These are phyloP conservation scores for Macroglossus sobrinus DNA, from an alignment of 2,113 vertebrate genomes.

Conservation along the genomic window DNA sequence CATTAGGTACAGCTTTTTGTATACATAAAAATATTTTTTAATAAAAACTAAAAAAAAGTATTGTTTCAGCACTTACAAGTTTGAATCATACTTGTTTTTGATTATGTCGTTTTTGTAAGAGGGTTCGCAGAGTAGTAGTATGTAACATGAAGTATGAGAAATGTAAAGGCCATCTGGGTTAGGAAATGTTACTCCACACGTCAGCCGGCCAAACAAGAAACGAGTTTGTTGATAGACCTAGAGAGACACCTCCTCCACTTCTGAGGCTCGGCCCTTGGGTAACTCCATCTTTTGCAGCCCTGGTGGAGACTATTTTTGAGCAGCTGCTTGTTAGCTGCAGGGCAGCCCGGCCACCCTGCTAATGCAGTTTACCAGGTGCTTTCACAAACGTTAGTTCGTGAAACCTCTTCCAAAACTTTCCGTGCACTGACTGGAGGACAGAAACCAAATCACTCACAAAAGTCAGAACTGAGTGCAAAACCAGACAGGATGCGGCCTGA, in stretches of 20 bases:
- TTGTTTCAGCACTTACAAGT: neutral
- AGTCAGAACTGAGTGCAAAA: neutral
- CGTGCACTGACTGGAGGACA: neutral
- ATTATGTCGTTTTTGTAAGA: neutral
- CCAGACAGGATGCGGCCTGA: neutral
- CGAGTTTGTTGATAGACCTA: neutral
- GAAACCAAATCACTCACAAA: neutral
- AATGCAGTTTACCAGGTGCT: neutral
- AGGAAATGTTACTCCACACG: neutral
- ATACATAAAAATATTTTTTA: neutral
- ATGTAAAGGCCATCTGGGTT: neutral
- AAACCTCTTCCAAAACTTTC: neutral
- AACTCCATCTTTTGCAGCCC: neutral
- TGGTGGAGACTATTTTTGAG: neutral
- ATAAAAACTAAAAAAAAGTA: neutral
- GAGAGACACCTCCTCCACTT: neutral
- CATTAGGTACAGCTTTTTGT: neutral
- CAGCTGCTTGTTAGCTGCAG: neutral
- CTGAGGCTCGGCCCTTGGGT: rapidly evolving
- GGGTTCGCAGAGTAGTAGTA: neutral
- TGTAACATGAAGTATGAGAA: neutral
- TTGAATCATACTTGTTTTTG: neutral
- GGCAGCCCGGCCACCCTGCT: too few relatives aligned
- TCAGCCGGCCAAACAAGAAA: neutral
- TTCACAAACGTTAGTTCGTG: neutral